A percentile compares a stretch with the other conserved stretches of the same genome.
phyloP scores from a whole-genome alignment of 2,113 vertebrate species.

The Oenanthe oenanthe region DNA sequence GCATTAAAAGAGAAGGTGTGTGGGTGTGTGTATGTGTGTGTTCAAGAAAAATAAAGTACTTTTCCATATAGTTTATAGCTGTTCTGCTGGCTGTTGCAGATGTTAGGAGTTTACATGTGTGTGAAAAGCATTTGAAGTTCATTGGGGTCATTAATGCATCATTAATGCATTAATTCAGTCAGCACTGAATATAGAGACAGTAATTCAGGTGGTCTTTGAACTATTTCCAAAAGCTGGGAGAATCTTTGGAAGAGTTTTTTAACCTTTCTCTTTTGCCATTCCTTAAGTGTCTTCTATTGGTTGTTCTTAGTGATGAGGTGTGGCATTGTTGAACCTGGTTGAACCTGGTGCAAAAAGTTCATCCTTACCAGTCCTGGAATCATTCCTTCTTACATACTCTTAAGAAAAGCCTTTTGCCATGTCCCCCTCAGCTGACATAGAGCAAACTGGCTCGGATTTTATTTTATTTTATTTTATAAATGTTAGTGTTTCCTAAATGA shows the following conservation, averaged over 20 bases:
- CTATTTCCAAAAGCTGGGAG: background rate
- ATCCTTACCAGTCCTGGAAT: background rate
- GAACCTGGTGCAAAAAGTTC: background rate
- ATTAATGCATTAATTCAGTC: background rate
- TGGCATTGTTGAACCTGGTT: background rate
- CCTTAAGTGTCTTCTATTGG: background rate
- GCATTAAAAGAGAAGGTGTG: background rate
- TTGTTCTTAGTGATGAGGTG: background rate
- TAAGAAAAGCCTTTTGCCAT: background rate
- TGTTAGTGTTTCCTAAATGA: background rate
- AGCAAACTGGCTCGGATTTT: background rate
- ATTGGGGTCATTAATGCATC: background rate
- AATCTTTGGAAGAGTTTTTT: background rate
- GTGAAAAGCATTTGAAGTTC: background rate
- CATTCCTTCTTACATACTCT: background rate
- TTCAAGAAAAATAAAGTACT: background rate
- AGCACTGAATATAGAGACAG: background rate
- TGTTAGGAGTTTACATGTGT: background rate
- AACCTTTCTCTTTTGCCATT: background rate
- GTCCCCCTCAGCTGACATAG: background rate
- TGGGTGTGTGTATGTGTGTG: background rate
- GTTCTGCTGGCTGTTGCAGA: background rate
- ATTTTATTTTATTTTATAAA: background rate
- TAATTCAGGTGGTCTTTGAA: background rate
- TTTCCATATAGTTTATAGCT: background rate